phyloP scores from a whole-genome alignment of 2,888 invertebrate genomes.

The Pyrocoelia pectoralis region DNA sequence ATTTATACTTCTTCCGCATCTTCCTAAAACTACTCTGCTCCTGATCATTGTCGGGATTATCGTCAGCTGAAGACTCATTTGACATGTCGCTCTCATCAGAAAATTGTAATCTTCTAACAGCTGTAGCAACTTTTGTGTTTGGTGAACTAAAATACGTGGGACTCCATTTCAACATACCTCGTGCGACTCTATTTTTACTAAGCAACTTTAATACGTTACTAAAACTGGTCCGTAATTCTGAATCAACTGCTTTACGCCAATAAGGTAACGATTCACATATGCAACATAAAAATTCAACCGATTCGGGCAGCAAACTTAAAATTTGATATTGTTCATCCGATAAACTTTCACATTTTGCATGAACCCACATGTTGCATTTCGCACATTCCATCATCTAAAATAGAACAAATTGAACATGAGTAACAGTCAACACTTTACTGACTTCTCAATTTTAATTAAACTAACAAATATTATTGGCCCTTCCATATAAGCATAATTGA shows the following conservation, averaged over 20 bases:
- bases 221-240: conserved; percentile 76
- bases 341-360: conserved; percentile 90
- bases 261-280: conserved; percentile 67
- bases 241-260: conserved; percentile 76
- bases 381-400: conserved; percentile 96
- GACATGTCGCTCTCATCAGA: conserved; percentile 43
- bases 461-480: too few relatives aligned
- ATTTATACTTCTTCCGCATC: conserved; percentile 24
- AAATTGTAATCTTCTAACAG: conserved; percentile 56
- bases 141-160: conserved; percentile 72
- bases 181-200: conserved; percentile 80
- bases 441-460: too few relatives aligned
- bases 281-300: conserved; percentile 88
- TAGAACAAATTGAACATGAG: conserved; percentile 15
- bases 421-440: too few relatives aligned
- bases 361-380: conserved; percentile 90
- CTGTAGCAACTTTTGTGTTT: conserved; percentile 49
- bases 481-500: too few relatives aligned
- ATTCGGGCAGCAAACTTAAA: conserved; percentile 85
- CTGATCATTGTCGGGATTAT: conserved; percentile 37
- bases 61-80: conserved; percentile 40
- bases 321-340: conserved; percentile 92
- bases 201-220: conserved; percentile 76
- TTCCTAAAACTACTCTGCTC: conserved; percentile 7
- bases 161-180: conserved; percentile 76